phyloP scores from a whole-genome alignment of 2,888 invertebrate genomes.

The Tinea trinotella region DNA sequence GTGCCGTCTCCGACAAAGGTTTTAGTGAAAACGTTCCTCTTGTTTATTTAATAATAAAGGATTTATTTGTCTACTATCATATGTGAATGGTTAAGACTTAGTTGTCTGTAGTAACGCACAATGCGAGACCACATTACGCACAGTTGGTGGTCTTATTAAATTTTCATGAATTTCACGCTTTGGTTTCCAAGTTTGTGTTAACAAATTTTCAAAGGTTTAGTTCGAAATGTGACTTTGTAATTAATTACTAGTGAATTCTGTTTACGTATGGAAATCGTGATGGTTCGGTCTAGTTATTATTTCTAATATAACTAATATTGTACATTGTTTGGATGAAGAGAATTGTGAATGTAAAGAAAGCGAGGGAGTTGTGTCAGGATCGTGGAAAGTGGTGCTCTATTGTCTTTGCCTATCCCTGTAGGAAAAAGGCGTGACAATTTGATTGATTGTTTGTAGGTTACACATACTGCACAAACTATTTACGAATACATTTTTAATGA shows the following conservation, averaged over 20 bases:
- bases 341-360: too few relatives aligned
- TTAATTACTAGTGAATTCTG: constrained; percentile 1
- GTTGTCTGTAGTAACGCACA: neutral
- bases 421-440: too few relatives aligned
- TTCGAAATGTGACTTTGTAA: neutral
- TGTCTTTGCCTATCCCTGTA: too few relatives aligned
- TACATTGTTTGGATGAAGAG: too few relatives aligned
- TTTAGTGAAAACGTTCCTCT: neutral
- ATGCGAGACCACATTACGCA: neutral
- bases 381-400: too few relatives aligned
- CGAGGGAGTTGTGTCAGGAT: too few relatives aligned
- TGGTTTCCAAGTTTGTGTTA: neutral
- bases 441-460: too few relatives aligned
- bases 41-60: constrained; percentile 15
- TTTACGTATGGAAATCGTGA: neutral
- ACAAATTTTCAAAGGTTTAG: neutral
- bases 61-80: constrained; percentile 11
- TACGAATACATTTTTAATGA: too few relatives aligned
- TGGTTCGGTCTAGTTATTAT: too few relatives aligned
- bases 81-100: constrained; percentile 10
- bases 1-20: constrained; percentile 1
- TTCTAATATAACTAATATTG: too few relatives aligned
- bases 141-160: constrained; percentile 11
- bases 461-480: too few relatives aligned
- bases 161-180: constrained; percentile 1